Evolutionary conservation across 64 coral and sea anemone species (phyloP), one percentile per base, ranked within the genome.

Genomic region (Hydrozoanthus tunicans): DNA sequence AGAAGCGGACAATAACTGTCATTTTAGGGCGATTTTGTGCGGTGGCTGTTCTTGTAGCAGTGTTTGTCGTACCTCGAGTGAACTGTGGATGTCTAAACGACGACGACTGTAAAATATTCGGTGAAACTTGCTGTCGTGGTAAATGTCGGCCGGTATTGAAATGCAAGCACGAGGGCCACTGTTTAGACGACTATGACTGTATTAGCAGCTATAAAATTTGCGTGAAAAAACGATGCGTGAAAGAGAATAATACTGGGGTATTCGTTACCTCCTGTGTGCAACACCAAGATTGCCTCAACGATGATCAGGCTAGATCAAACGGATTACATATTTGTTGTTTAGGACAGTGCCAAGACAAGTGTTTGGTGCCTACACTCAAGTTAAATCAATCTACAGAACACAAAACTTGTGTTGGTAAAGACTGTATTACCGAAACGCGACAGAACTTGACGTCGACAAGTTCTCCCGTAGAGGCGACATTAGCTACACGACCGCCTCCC

Each of bases 271-370:
- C 27, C 9, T 88, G 84, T 27, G 3, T 14, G 12, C 3, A n/a
- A 3, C 5, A 88, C 3, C 11, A 59, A 70, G 84, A 88, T 7
- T 88, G 84, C 54, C 13, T 59, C 70, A 11, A 88, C 7, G 68
- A 59, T 17, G 6, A 3, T 13, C 5, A 23, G 25, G 43, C 84
- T 24, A 43, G 17, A 4, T 10, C 11, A 4, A 72, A 27, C 6
- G 84, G 84, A n/a, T 88, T 88, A 10, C 73, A 88, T 70, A 88
- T 88, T 17, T 88, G 84, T 75, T 88, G 84, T 75, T 6, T 72
- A 27, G 70, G 84, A 0, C 56, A 14, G 12, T 88, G 84, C 11
- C 56, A 73, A 59, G 9, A 74, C 10, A 72, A 54, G 12, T 88
- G 84, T 24, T 70, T 10, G 5, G 57, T 56, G 3, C 67, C 43